Evolutionary conservation across 2,113 vertebrate species (phyloP).

Genomic region (Herpailurus yagouaroundi): DNA sequence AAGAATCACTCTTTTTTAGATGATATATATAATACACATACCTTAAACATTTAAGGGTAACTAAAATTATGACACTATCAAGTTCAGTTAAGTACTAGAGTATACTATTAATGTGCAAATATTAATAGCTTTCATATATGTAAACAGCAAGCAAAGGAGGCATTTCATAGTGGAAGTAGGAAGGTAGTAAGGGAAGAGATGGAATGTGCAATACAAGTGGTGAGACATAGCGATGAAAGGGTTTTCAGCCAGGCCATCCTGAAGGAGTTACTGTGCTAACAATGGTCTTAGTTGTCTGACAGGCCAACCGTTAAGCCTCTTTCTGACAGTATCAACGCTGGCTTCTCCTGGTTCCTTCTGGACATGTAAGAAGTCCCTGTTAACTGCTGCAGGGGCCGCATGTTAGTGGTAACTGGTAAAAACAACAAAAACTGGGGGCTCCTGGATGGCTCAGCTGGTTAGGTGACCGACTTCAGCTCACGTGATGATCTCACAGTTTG

Average conservation of each 20-base stretch:
- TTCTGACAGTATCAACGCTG: constrained; percentile 64
- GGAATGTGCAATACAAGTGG: not conserved
- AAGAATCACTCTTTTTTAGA: not conserved
- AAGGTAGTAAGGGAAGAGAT: not conserved
- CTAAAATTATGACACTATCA: not conserved
- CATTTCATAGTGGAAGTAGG: not conserved
- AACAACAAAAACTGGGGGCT: too few relatives aligned
- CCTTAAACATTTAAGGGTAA: not conserved
- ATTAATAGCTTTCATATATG: not conserved
- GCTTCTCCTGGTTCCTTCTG: constrained; percentile 49
- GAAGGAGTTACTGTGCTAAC: constrained; percentile 33
- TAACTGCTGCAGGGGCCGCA: constrained; percentile 86
- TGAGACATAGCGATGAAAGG: not conserved
- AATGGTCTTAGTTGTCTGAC: constrained; percentile 7
- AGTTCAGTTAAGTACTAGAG: not conserved
- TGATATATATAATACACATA: not conserved
- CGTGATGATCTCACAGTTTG: too few relatives aligned
- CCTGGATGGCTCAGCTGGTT: too few relatives aligned
- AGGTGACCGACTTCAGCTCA: too few relatives aligned
- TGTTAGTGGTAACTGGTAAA: constrained; percentile 82
- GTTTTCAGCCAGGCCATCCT: constrained; percentile 53
- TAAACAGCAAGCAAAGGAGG: not conserved
- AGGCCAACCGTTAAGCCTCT: constrained; percentile 57
- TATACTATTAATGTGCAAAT: not conserved
- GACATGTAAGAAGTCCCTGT: constrained; percentile 48